Evolutionary conservation across 64 coral and sea anemone genomes (phyloP).

Genomic region (Cladopsammia gracilis): DNA sequence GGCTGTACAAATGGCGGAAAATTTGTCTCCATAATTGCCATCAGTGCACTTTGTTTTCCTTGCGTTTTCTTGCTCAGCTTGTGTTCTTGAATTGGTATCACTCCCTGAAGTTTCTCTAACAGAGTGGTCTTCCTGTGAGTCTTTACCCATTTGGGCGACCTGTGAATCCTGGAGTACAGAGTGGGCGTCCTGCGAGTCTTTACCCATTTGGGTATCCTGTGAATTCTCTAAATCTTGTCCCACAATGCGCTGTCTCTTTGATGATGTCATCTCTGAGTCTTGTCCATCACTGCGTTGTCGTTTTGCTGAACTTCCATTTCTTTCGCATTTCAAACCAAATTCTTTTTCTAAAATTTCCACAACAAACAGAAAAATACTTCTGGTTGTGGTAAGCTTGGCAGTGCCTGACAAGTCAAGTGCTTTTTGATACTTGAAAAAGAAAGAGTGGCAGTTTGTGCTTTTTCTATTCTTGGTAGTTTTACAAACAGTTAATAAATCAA

Average conservation of each 20-base stretch:
- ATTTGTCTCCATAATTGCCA: background rate
- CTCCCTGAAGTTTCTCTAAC: background rate
- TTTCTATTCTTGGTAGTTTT: conserved; percentile 21
- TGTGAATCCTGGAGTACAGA: background rate
- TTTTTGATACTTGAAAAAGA: conserved; percentile 23
- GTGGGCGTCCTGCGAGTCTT: background rate
- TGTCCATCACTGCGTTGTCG: background rate
- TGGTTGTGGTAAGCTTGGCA: background rate
- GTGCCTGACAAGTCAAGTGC: too few species aligned
- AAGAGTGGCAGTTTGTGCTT: conserved; percentile 3
- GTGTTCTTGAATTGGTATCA: background rate
- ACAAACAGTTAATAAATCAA: conserved; percentile 30
- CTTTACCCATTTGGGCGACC: background rate
- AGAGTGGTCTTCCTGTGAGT: background rate
- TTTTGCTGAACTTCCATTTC: background rate
- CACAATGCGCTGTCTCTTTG: background rate
- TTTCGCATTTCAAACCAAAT: conserved; percentile 31
- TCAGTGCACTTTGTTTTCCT: background rate
- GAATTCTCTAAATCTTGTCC: background rate
- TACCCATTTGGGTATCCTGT: background rate
- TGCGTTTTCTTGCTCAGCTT: background rate
- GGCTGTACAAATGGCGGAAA: conserved; percentile 37
- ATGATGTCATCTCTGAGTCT: background rate
- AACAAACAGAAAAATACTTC: conserved; percentile 2
- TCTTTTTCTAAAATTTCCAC: conserved; percentile 10